Evolutionary conservation across 2,888 invertebrate species (phyloP), one percentile per base, ranked within the genome.

Genomic region (Frankliniella fusca): DNA sequence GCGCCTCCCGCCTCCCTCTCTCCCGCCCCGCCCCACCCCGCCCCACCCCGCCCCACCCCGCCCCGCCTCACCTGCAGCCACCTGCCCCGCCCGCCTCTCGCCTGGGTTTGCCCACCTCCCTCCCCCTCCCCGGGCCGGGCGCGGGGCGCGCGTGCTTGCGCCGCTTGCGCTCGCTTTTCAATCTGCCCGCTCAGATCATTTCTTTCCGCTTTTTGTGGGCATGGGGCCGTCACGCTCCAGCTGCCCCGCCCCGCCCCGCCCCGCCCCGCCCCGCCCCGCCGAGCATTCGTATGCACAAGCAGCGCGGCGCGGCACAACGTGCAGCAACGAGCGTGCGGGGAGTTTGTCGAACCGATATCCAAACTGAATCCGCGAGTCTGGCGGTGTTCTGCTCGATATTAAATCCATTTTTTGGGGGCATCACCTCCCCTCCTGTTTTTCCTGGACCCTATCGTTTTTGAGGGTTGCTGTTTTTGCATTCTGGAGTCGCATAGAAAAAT

Each of bases 131-230:
- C 61, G 61, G 61, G 20, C 61, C 18, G 15, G 54, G 54, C 12
- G 54, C 20, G 8, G 61, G 23, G 70, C 70, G 70, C 70, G 70
- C 70, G 70, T 76, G 70, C 27, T 27, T 61, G 61, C 70, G 70
- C 38, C 38, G 38, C 38, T 38, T 38, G 38, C 70, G 27, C 70
- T 76, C 70, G 70, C 70, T 76, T 76, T 76, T 76, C 70, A 76
- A 76, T 76, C 70, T 23, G 70, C 23, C 23, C 70, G 70, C 70
- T 23, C 70, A 12, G 70, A 76, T 76, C 70, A 76, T 76, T 76
- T 23, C 70, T 76, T 76, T 76, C 70, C 70, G 70, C 61, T 61
- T 76, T 76, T 76, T 76, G 27, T 27, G 61, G 61, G 61, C 18
- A 61, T 61, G 18, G 61, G 15, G 54, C 61, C 61, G 61, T 61